phyloP scores from a whole-genome alignment of 2,113 vertebrate species.

The Acanthochromis polyacanthus region DNA sequence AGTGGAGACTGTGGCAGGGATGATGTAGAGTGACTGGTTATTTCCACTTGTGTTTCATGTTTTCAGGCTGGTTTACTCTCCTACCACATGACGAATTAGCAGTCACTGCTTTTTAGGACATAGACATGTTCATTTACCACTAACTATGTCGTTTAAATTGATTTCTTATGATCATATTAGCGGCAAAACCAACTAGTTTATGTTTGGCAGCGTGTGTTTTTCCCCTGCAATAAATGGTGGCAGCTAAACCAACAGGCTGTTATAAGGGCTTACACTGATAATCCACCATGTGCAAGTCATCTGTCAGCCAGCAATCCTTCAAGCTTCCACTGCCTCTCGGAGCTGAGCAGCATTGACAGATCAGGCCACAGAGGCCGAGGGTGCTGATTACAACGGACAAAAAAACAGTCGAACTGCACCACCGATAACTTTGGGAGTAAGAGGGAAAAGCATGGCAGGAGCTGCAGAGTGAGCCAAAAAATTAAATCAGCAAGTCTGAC shows the following conservation, averaged over 20 bases:
- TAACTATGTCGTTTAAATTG: constrained; percentile 25
- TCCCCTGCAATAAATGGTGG: constrained; percentile 20
- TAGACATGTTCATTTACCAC: constrained; percentile 6
- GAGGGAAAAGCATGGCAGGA: constrained; percentile 46
- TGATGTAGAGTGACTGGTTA: constrained; percentile 41
- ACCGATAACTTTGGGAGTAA: constrained; percentile 63
- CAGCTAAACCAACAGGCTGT: constrained; percentile 30
- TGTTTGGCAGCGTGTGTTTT: constrained; percentile 32
- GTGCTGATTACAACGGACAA: constrained; percentile 71
- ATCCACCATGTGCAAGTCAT: constrained; percentile 25
- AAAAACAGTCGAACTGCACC: constrained; percentile 63
- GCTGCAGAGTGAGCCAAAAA: constrained; percentile 42
- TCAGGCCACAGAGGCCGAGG: constrained; percentile 46
- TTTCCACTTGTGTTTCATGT: constrained; percentile 43
- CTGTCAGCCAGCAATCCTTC: constrained; percentile 54
- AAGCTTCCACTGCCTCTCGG: constrained; percentile 30
- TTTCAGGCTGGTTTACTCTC: constrained; percentile 22
- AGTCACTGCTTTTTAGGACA: constrained; percentile 19
- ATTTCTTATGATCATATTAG: constrained; percentile 28
- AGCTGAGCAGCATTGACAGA: constrained; percentile 63
- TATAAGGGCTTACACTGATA: constrained; percentile 27
- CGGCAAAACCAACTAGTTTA: constrained; percentile 11
- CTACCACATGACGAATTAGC: constrained; percentile 15
- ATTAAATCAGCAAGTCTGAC: constrained; percentile 59
- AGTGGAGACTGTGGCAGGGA: constrained; percentile 47